Percentiles rank a stretch among this genome's conserved stretches.
phyloP scores from a whole-genome alignment of 1,140 invertebrate genomes.

The Euglossa dilemma region DNA sequence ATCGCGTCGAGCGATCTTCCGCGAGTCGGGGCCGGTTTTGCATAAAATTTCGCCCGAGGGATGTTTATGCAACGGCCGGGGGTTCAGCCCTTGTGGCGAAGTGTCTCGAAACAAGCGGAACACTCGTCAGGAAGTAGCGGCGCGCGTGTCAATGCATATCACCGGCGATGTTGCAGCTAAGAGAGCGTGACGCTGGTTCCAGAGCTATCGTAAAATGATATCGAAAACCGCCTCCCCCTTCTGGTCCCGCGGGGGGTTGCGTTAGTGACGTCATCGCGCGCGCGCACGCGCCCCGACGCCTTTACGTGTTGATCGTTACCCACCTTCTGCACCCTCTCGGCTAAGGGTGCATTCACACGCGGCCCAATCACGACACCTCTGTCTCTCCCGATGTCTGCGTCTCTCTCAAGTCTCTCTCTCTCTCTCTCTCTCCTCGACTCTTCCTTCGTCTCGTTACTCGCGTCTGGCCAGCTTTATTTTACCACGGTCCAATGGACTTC shows the following conservation, averaged over 20 bases:
- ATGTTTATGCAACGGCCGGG: not conserved
- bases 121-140: conserved; percentile 14
- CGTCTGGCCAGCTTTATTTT: too few species aligned
- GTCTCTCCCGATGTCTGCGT: too few species aligned
- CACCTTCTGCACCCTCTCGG: conserved; percentile 41
- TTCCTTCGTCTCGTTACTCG: not conserved
- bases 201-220: conserved; percentile 54
- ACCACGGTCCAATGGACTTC: too few species aligned
- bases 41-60: not conserved
- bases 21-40: too few species aligned
- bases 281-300: conserved; percentile 62
- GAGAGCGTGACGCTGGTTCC: conserved; percentile 25
- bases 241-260: conserved; percentile 12
- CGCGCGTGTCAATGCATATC: conserved; percentile 59
- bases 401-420: too few species aligned
- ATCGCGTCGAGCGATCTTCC: not conserved
- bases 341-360: conserved; percentile 40
- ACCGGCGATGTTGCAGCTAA: conserved; percentile 39
- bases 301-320: conserved; percentile 73
- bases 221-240: conserved; percentile 43
- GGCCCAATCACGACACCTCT: not conserved
- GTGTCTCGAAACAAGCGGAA: conserved; percentile 1
- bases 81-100: not conserved
- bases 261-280: conserved; percentile 60
- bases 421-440: too few species aligned